Conservation (phyloP, 2,113 vertebrate species). For the Hemiscyllium ocellatum region DNA sequence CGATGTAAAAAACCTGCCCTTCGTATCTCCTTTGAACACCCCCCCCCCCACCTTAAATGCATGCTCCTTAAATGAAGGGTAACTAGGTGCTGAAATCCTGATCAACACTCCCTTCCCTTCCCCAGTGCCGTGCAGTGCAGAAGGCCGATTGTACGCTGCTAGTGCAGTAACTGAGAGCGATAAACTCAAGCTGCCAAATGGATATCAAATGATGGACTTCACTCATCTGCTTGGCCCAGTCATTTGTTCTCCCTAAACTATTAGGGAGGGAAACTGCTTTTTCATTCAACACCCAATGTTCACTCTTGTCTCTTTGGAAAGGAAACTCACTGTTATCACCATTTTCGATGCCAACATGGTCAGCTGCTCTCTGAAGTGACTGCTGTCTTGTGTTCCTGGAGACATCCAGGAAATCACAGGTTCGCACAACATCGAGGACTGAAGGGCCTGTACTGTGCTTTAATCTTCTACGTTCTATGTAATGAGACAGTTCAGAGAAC, state of each 20-base stretch:
- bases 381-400: too few species aligned
- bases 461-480: too few species aligned
- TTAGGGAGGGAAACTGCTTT: background rate
- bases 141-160: background rate
- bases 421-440: too few species aligned
- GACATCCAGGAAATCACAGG: too few species aligned
- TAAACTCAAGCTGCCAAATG: background rate
- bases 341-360: background rate
- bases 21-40: too few species aligned
- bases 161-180: background rate
- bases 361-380: background rate
- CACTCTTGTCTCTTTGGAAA: too few species aligned
- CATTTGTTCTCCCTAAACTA: background rate
- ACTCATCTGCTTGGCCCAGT: background rate
- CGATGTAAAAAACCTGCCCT: too few species aligned
- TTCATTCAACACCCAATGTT: background rate
- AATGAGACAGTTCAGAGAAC: too few species aligned
- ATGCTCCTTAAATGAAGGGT: background rate
- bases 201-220: background rate
- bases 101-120: background rate
- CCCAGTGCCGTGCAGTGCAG: background rate
- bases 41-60: too few species aligned
- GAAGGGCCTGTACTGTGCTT: too few species aligned
- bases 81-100: background rate
- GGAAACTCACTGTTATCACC: too few species aligned